Evolutionary conservation across 2,888 invertebrate species (phyloP).

Genomic region (Gymnosoma rotundatum): DNA sequence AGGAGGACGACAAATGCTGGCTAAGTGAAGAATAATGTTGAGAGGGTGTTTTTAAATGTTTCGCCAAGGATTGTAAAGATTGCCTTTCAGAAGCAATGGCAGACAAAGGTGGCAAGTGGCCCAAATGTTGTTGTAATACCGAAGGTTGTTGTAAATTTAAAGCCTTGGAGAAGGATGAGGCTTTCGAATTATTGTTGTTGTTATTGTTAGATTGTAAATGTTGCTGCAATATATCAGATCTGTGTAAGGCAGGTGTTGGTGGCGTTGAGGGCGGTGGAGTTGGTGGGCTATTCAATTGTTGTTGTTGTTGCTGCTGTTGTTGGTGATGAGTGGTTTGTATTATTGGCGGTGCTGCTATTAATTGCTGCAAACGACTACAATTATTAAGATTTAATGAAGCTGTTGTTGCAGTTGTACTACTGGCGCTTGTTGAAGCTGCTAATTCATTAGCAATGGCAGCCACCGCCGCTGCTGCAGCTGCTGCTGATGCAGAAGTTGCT

Average conservation of each 20-base stretch:
- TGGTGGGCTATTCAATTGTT: constrained; percentile 69
- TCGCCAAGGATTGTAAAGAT: constrained; percentile 74
- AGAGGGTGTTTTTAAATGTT: constrained; percentile 77
- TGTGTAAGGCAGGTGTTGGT: constrained; percentile 62
- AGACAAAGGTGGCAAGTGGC: constrained; percentile 79
- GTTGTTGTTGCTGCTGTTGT: constrained; percentile 71
- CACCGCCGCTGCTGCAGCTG: constrained; percentile 47
- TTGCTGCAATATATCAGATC: constrained; percentile 63
- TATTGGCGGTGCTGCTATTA: constrained; percentile 79
- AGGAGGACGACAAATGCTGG: constrained; percentile 32
- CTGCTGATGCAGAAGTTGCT: constrained; percentile 65
- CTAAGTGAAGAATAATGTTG: constrained; percentile 56
- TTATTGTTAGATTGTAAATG: constrained; percentile 50
- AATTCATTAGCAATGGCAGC: constrained; percentile 41
- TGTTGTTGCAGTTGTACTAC: constrained; percentile 37
- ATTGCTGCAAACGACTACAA: constrained; percentile 80
- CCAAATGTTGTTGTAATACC: constrained; percentile 81
- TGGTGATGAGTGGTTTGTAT: constrained; percentile 69
- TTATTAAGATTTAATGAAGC: constrained; percentile 49
- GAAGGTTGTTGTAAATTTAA: constrained; percentile 71
- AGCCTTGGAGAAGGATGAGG: constrained; percentile 21
- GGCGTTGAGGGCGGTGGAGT: constrained; percentile 70
- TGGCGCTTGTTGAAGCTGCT: constrained; percentile 34
- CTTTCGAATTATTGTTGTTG: background rate
- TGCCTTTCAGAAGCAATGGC: constrained; percentile 40